Base-by-base conservation (phyloP, 2,888 invertebrate species). In the Megamerina dolium region DNA sequence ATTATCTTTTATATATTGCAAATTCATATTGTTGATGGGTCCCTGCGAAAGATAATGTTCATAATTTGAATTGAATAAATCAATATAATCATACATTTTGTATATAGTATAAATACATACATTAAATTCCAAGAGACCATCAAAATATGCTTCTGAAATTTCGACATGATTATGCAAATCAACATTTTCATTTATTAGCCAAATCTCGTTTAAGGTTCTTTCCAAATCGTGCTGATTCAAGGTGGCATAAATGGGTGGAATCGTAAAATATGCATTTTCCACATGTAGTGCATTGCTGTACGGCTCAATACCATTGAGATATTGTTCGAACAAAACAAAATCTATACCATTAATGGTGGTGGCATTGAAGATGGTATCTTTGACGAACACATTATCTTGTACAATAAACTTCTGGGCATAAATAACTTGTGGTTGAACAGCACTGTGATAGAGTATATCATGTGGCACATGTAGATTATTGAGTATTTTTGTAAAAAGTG, bases 161-260 rank as follows among this genome's bases (percentile, higher is more conserved):
- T 60, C 55, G n/a, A 60, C 47, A 21, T 56, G 50, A 37, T 57
- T 45, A n/a, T 51, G 46, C 13, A 68, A 42, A 30, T 56, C 48
- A 1, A 66, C 61, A 46, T 58, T 53, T 32, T 64, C 64, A 56
- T 77, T 72, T 18, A 59, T 63, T 50, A 78, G 63, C 80, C 80
- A 81, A 32, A 73, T 59, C 13, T 64, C 55, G 13, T 72, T 56
- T 2, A 68, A 50, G 12, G 75, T 51, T 18, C 70, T 43, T 3
- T 60, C 42, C 17, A 76, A 44, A 31, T 63, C 52, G 9, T 59
- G 54, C 3, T 62, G 52, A 54, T 77, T 77, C 1, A 78, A 54
- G 9, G 55, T 63, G 12, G 53, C 49, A 45, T 77, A 64, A 10
- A 77, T 77, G 21, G 74, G 45, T 1, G 45, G 66, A 18, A 56